Conservation (phyloP, 2,113 vertebrate species). For the Mionectes macconnelli region DNA sequence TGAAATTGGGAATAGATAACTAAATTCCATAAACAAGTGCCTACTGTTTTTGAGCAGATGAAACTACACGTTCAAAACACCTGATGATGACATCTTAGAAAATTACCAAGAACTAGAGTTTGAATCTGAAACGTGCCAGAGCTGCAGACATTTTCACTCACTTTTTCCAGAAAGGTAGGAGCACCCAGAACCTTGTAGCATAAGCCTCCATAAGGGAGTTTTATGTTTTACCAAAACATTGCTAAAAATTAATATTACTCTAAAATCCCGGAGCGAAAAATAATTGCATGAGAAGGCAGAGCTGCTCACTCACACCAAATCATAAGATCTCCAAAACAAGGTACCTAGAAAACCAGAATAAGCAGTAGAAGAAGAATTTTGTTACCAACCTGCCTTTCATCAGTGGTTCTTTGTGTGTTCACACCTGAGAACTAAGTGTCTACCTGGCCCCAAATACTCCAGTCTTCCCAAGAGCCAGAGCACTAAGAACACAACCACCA, state of each 20-base stretch:
- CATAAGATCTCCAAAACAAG: rapidly evolving
- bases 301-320: neutral
- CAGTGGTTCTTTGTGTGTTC: neutral
- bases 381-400: neutral
- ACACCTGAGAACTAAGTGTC: neutral
- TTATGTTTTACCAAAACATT: neutral
- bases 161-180: neutral
- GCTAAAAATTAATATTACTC: neutral
- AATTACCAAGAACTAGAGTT: neutral
- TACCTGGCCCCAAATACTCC: neutral
- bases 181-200: neutral
- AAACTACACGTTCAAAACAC: neutral
- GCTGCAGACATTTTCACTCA: neutral
- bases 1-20: neutral
- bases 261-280: neutral
- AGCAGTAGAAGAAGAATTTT: neutral
- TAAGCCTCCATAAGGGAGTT: neutral
- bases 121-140: neutral
- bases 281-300: neutral
- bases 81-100: neutral
- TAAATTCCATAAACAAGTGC: neutral
- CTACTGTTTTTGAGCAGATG: neutral
- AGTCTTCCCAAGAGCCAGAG: neutral
- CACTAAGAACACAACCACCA: neutral
- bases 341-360: neutral